phyloP scores from a whole-genome alignment of 2,797 vertebrate genomes.

The Chelidonichthys spinosus region DNA sequence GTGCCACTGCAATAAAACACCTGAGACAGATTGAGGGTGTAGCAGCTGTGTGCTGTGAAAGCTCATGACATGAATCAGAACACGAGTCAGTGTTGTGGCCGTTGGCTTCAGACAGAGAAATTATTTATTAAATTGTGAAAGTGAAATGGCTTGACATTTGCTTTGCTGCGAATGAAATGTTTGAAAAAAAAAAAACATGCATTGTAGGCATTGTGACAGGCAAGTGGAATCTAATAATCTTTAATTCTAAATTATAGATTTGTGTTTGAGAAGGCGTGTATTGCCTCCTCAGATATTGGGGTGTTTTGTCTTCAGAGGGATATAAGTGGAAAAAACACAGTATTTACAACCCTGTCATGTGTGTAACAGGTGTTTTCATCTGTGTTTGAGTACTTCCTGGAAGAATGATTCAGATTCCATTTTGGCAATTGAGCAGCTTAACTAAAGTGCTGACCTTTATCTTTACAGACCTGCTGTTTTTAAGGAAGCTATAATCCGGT shows the following conservation, averaged over 20 bases:
- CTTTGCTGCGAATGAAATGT: background rate
- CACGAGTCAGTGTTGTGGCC: slow-evolving; percentile 7
- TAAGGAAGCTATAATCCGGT: background rate
- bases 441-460: background rate
- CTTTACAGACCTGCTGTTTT: background rate
- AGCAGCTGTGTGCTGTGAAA: slow-evolving; percentile 56
- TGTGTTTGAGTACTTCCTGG: background rate
- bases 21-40: slow-evolving; percentile 45
- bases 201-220: background rate
- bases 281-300: background rate
- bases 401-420: background rate
- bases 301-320: background rate
- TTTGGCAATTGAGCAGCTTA: background rate
- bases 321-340: background rate
- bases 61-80: slow-evolving; percentile 32
- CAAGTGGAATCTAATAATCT: background rate
- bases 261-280: background rate
- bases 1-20: slow-evolving; percentile 41
- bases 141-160: slow-evolving; percentile 19
- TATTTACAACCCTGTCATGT: slow-evolving; percentile 5
- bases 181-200: background rate
- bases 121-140: slow-evolving; percentile 2
- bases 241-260: background rate
- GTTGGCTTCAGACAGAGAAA: slow-evolving; percentile 15
- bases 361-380: background rate